phyloP scores from a whole-genome alignment of 2,113 vertebrate genomes.

The Oreochromis aureus region DNA sequence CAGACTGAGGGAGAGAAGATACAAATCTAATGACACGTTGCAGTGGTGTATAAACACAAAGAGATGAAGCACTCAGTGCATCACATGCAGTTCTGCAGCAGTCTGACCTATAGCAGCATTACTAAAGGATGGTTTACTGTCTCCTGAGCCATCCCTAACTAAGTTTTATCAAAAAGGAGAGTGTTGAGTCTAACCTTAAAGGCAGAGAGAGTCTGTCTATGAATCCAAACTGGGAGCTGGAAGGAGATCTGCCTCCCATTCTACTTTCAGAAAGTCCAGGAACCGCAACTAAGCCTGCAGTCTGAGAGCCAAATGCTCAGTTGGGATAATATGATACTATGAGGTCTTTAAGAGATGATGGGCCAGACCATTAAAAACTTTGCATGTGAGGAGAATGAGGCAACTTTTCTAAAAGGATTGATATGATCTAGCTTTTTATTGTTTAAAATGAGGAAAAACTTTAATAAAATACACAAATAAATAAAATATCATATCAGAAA shows the following conservation, averaged over 20 bases:
- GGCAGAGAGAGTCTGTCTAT: background rate
- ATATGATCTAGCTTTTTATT: background rate
- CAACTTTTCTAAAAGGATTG: background rate
- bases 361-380: background rate
- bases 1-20: background rate
- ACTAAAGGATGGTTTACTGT: background rate
- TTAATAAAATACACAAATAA: background rate
- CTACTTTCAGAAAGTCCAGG: background rate
- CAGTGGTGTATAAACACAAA: background rate
- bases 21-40: background rate
- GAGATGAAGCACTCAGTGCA: background rate
- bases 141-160: background rate
- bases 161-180: background rate
- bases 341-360: fast-evolving
- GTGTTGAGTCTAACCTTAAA: background rate
- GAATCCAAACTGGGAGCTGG: background rate
- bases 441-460: fast-evolving
- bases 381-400: background rate
- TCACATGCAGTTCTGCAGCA: background rate
- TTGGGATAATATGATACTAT: too few relatives aligned
- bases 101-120: background rate
- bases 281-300: background rate
- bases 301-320: background rate
- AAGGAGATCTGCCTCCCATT: background rate
- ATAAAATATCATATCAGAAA: fast-evolving